Evolutionary conservation across 2,113 vertebrate species (phyloP).

Genomic region (Blennius ocellaris): DNA sequence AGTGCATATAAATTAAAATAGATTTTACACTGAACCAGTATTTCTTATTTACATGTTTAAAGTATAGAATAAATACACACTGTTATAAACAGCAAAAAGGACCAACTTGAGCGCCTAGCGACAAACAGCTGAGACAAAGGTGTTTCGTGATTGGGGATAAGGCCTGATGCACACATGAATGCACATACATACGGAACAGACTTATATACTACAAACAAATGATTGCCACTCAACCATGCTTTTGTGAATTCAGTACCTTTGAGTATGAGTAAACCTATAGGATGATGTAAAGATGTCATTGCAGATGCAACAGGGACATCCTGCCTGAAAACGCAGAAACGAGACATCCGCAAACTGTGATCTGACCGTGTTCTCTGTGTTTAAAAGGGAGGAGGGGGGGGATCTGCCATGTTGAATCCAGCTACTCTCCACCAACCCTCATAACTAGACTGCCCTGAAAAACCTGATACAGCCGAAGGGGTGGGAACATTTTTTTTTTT

Average conservation of each 20-base stretch:
- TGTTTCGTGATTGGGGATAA: conserved; percentile 76
- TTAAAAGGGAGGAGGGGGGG: neutral
- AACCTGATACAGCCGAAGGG: conserved; percentile 44
- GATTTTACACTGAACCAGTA: conserved; percentile 97
- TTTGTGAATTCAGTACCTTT: conserved; percentile 75
- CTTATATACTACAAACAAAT: conserved; percentile 39
- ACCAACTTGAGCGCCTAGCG: conserved; percentile 89
- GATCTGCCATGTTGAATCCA: conserved; percentile 32
- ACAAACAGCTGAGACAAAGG: conserved; percentile 88
- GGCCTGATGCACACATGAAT: conserved; percentile 59
- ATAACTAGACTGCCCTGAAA: conserved; percentile 53
- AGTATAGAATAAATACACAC: conserved; percentile 97
- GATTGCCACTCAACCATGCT: conserved; percentile 61
- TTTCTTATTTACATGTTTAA: conserved; percentile 94
- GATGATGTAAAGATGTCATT: conserved; percentile 30
- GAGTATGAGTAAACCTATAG: conserved; percentile 68
- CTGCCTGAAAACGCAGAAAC: neutral
- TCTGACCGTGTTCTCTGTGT: conserved; percentile 8
- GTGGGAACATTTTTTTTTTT: neutral
- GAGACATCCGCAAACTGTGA: neutral
- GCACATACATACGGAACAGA: conserved; percentile 50
- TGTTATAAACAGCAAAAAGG: conserved; percentile 98
- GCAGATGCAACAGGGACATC: conserved; percentile 17
- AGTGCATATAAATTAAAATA: conserved; percentile 99
- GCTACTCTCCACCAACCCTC: conserved; percentile 47